Conservation (phyloP, 2,113 vertebrate species). For the Mesocricetus auratus region DNA sequence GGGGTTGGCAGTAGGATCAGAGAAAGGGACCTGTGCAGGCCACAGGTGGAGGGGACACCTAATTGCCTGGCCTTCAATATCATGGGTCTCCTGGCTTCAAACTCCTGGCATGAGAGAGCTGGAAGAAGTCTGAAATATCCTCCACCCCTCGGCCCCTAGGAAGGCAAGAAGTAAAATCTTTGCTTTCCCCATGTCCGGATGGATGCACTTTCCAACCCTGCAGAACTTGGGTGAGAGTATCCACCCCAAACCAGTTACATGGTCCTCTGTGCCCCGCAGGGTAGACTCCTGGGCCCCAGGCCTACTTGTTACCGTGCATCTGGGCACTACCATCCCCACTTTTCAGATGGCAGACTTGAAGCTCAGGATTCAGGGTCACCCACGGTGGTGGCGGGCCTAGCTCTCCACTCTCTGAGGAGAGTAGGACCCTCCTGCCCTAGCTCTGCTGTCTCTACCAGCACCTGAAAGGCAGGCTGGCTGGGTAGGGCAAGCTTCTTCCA, state of each 20-base stretch:
- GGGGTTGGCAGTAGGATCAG: background rate
- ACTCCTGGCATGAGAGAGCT: background rate
- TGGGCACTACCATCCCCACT: background rate
- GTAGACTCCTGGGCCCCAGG: background rate
- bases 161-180: background rate
- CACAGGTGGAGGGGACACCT: no score
- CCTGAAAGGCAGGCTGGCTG: background rate
- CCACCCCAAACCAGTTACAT: no score
- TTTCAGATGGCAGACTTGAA: background rate
- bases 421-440: fast-evolving
- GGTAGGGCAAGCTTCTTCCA: background rate
- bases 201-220: background rate
- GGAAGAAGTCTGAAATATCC: background rate
- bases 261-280: background rate
- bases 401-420: background rate
- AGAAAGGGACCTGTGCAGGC: background rate
- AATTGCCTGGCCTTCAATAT: fast-evolving
- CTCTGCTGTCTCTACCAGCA: no score
- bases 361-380: no score
- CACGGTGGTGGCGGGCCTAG: background rate
- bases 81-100: background rate
- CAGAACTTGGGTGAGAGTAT: background rate
- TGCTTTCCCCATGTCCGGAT: background rate
- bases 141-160: background rate
- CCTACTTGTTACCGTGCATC: background rate